Conservation (phyloP, 2,113 vertebrate genomes). For the Mus spicilegus region DNA sequence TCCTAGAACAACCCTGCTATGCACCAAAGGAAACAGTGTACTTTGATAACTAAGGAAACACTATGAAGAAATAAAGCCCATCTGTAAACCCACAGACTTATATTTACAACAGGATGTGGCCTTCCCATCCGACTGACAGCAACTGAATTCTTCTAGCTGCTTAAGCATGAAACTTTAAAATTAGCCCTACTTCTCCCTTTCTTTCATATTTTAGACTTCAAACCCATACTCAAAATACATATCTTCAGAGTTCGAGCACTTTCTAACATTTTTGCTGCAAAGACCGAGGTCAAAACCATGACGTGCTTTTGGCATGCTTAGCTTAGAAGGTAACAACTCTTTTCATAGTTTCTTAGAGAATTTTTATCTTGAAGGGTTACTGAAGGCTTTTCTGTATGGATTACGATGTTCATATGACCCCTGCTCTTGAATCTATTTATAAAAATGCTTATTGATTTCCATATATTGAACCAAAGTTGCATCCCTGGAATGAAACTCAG, state of each 20-base stretch:
- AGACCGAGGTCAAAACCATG: neutral
- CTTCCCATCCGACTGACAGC: neutral
- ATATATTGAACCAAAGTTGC: neutral
- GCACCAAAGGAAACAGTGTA: neutral
- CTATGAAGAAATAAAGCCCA: conserved; percentile 27
- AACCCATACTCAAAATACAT: neutral
- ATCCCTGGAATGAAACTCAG: neutral
- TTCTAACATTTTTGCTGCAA: neutral
- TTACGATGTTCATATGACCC: neutral
- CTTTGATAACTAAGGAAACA: neutral
- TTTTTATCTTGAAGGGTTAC: neutral
- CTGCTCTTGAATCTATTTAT: neutral
- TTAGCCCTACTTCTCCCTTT: neutral
- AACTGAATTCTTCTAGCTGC: conserved; percentile 1
- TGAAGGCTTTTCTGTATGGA: neutral
- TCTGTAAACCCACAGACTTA: neutral
- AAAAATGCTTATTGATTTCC: neutral
- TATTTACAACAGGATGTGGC: neutral
- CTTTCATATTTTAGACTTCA: neutral
- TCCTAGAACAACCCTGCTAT: neutral
- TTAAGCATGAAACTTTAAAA: neutral
- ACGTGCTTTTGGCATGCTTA: neutral
- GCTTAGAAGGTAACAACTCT: neutral
- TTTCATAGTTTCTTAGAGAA: neutral
- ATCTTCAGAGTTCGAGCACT: neutral